Conservation (phyloP, 2,113 vertebrate genomes). For the Chaenogobius annularis region DNA sequence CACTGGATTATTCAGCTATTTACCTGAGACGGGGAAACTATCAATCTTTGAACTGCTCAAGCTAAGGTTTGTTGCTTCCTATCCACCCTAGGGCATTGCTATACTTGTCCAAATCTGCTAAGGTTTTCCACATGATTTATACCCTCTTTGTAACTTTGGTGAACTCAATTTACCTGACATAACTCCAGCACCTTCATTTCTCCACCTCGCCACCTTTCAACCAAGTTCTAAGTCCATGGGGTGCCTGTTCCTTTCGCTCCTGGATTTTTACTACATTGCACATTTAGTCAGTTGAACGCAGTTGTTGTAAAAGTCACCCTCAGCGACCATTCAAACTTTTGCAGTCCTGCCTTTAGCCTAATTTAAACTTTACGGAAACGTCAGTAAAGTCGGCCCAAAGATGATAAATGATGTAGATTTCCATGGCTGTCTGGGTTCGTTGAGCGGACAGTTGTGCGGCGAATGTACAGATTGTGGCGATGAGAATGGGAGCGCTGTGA, state of each 20-base stretch:
- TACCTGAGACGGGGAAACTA: too few species aligned
- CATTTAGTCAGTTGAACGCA: constrained; percentile 34
- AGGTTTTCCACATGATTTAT: constrained; percentile 8
- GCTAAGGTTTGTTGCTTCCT: neutral
- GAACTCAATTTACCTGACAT: constrained; percentile 37
- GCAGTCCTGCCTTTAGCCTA: constrained; percentile 17
- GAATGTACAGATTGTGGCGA: constrained; percentile 49
- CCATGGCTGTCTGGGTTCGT: constrained; percentile 1
- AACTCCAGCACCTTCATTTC: constrained; percentile 18
- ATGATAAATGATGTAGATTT: constrained; percentile 11
- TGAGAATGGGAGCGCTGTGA: constrained; percentile 30
- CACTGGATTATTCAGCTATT: too few species aligned
- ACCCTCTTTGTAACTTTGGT: constrained; percentile 3
- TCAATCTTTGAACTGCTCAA: neutral
- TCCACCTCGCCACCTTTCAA: constrained; percentile 5
- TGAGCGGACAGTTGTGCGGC: neutral
- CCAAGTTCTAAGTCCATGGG: constrained; percentile 22
- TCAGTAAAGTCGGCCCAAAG: constrained; percentile 14
- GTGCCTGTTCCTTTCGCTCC: constrained; percentile 13
- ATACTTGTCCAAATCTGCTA: neutral
- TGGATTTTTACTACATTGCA: constrained; percentile 18
- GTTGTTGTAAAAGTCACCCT: constrained; percentile 20
- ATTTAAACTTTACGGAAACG: constrained; percentile 33
- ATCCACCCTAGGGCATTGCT: neutral
- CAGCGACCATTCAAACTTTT: constrained; percentile 23